phyloP scores from a whole-genome alignment of 2,888 invertebrate genomes.

The Pyralis farinalis region DNA sequence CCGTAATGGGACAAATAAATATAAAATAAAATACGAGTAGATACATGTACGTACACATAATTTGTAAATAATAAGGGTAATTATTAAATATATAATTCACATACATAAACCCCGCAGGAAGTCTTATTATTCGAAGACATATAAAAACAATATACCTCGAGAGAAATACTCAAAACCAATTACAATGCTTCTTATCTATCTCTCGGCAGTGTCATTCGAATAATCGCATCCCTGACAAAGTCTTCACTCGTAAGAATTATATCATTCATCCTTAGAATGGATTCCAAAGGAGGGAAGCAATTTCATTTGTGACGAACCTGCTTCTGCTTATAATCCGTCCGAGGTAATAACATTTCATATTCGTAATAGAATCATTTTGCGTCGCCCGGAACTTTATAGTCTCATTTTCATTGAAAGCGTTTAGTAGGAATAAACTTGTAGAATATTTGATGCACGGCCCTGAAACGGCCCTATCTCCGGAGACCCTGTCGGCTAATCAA shows the following conservation, averaged over 20 bases:
- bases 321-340: constrained; percentile 80
- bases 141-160: too few relatives aligned
- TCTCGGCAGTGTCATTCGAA: constrained; percentile 21
- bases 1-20: too few relatives aligned
- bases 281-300: constrained; percentile 78
- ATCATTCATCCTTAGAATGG: constrained; percentile 78
- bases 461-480: constrained; percentile 66
- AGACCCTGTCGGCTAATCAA: constrained; percentile 51
- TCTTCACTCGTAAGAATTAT: constrained; percentile 76
- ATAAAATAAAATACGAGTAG: too few relatives aligned
- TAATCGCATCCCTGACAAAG: constrained; percentile 69
- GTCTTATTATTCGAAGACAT: too few relatives aligned
- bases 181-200: constrained; percentile 1
- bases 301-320: constrained; percentile 79
- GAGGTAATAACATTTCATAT: constrained; percentile 81
- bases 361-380: constrained; percentile 80
- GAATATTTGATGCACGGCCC: constrained; percentile 72
- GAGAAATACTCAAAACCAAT: neutral
- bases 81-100: too few relatives aligned
- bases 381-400: constrained; percentile 78
- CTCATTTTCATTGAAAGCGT: constrained; percentile 79
- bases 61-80: too few relatives aligned
- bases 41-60: too few relatives aligned
- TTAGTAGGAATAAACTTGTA: constrained; percentile 77
- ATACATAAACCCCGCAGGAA: too few relatives aligned